Conservation (phyloP, 2,113 vertebrate genomes). For the rabbit (Oryctolagus cuniculus) region mOryCun1.1 NC_091453.1:129082501-129083000, state of each 20-base stretch:
- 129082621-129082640: conserved; percentile 55
- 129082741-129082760: conserved; percentile 85
- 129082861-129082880: conserved; percentile 90
- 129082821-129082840: conserved; percentile 84
- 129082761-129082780: conserved; percentile 86
- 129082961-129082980: conserved; percentile 76
- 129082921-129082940: conserved; percentile 86
- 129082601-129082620: conserved; percentile 72
- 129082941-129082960: conserved; percentile 72
- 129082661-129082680: conserved; percentile 81
- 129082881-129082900: conserved; percentile 91
- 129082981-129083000: conserved; percentile 76
- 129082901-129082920: conserved; percentile 88
- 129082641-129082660: conserved; percentile 78
- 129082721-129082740: conserved; percentile 87
- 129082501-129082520: background rate
- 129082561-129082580: background rate
- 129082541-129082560: background rate
- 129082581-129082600: conserved; percentile 74
- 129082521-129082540: background rate
- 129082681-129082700: conserved; percentile 84
- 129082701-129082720: conserved; percentile 64
- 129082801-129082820: conserved; percentile 89
- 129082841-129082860: conserved; percentile 89
- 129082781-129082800: conserved; percentile 90